Conservation (phyloP, 2,888 invertebrate species). For the Celastrina argiolus region DNA sequence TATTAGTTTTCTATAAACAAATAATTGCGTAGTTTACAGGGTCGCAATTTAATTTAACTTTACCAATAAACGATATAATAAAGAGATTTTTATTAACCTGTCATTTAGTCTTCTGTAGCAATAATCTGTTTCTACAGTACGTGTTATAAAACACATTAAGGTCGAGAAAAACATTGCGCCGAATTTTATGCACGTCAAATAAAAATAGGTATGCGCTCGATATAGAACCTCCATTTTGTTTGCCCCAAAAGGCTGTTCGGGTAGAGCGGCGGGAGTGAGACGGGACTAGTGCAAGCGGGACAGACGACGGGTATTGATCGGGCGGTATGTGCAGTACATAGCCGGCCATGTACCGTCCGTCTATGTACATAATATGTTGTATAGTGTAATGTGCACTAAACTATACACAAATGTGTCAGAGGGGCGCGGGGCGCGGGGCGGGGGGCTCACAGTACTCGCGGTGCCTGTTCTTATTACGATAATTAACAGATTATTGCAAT, state of each 20-base stretch:
- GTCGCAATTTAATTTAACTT: too few species aligned
- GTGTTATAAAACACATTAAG: too few species aligned
- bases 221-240: neutral
- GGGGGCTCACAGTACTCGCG: neutral
- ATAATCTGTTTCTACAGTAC: too few species aligned
- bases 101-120: too few species aligned
- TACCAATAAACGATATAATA: too few species aligned
- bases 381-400: constrained; percentile 1
- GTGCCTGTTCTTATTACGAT: neutral
- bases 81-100: too few species aligned
- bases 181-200: too few species aligned
- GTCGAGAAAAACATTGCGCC: too few species aligned
- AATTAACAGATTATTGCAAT: neutral
- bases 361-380: too few species aligned
- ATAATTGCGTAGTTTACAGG: too few species aligned
- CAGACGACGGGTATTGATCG: constrained; percentile 30
- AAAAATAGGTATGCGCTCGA: neutral
- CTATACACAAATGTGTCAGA: neutral
- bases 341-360: neutral
- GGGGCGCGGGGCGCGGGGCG: neutral
- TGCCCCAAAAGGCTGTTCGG: constrained; percentile 24
- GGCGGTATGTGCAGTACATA: neutral
- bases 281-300: constrained; percentile 19
- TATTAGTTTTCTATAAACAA: too few species aligned
- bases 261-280: constrained; percentile 27